phyloP scores from a whole-genome alignment of 2,888 invertebrate genomes.

The Mystacides longicornis region DNA sequence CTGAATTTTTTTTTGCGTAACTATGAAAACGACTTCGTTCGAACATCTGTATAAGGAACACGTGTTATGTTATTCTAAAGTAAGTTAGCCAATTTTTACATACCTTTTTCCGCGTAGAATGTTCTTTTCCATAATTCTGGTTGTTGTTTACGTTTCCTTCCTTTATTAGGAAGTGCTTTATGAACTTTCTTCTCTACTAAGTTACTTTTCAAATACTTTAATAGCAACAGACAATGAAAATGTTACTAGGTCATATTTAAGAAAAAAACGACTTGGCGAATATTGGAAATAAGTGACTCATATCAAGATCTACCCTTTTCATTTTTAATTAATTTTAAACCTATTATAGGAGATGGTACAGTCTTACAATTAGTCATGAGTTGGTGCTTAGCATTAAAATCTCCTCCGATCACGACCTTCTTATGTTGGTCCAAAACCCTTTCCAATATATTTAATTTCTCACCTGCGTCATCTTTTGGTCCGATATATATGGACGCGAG shows the following conservation, averaged over 20 bases:
- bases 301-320: too few species aligned
- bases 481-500: neutral
- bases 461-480: neutral
- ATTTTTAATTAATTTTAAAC: too few species aligned
- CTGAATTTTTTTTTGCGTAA: too few species aligned
- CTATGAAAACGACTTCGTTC: too few species aligned
- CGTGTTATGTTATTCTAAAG: too few species aligned
- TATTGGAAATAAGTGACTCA: neutral
- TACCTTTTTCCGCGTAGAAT: neutral
- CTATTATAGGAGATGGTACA: too few species aligned
- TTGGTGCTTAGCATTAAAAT: neutral
- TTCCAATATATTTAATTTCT: neutral
- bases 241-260: neutral
- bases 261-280: neutral
- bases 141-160: neutral
- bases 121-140: neutral
- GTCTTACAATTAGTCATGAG: too few species aligned
- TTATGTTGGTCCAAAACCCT: neutral
- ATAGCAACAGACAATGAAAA: neutral
- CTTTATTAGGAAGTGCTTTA: neutral
- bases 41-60: too few species aligned
- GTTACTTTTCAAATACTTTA: neutral
- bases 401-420: neutral
- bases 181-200: neutral
- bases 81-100: neutral